Conservation (phyloP, 2,797 vertebrate species). For the Sardinella longiceps region DNA sequence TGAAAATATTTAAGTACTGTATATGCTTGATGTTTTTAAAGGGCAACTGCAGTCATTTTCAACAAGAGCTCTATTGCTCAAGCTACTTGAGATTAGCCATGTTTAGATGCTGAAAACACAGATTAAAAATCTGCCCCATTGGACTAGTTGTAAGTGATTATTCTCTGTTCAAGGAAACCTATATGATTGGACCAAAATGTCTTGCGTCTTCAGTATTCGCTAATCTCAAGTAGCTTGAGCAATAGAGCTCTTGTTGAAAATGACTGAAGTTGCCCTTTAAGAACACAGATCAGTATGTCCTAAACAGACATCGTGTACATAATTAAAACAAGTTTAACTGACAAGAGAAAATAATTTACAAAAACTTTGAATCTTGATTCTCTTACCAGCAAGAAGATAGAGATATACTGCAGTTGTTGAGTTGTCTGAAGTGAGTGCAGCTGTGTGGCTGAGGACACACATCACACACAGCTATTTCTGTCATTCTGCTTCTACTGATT, state of each 20-base stretch:
- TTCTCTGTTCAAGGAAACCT: no score
- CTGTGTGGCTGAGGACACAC: neutral
- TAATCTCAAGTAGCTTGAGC: no score
- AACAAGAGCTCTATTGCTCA: no score
- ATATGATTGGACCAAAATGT: no score
- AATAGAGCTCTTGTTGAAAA: no score
- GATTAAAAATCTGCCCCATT: no score
- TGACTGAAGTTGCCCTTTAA: no score
- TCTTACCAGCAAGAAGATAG: neutral
- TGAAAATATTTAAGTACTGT: neutral
- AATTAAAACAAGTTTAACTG: neutral
- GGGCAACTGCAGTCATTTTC: no score
- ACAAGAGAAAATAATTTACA: neutral
- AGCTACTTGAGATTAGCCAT: no score
- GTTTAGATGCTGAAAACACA: no score
- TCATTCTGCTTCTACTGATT: neutral
- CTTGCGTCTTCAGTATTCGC: no score
- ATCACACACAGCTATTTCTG: neutral
- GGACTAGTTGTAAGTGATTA: no score
- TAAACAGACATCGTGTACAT: neutral
- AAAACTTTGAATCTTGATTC: neutral
- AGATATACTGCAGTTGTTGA: neutral
- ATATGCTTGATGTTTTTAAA: neutral
- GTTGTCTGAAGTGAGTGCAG: neutral
- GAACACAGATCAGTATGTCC: neutral